phyloP scores from a whole-genome alignment of 2,888 invertebrate genomes.

The Ochropleura plecta region DNA sequence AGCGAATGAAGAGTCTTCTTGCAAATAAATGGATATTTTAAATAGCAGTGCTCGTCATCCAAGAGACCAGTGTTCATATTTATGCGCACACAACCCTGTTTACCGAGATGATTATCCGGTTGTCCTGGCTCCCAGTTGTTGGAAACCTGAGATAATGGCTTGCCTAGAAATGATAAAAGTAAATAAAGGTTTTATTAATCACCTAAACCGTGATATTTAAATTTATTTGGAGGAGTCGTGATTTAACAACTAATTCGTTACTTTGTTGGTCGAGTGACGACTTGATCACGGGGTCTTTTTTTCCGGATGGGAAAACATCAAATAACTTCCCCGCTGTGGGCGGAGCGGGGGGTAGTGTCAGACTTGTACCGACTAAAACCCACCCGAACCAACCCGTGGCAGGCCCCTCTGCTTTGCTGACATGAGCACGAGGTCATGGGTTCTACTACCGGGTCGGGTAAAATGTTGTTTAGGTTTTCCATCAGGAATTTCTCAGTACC shows the following conservation, averaged over 20 bases:
- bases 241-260: background rate
- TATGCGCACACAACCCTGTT: constrained; percentile 74
- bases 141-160: constrained; percentile 7
- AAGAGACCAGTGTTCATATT: constrained; percentile 62
- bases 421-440: no score
- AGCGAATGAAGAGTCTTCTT: constrained; percentile 75
- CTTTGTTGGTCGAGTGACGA: no score
- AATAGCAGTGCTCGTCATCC: constrained; percentile 75
- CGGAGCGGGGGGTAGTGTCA: no score
- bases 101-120: constrained; percentile 67
- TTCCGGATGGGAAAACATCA: no score
- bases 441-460: no score
- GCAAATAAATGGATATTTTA: constrained; percentile 77
- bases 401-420: no score
- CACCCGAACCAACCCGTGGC: no score
- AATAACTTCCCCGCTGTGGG: no score
- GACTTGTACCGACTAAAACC: no score
- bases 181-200: background rate
- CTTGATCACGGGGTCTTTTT: no score
- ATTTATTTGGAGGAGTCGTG: background rate
- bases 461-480: no score
- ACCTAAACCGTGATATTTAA: background rate
- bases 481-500: no score
- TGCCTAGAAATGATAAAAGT: constrained; percentile 6
- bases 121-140: constrained; percentile 8